These are phyloP conservation scores for Epistrophe eligans DNA, from an alignment of 2,888 invertebrate genomes.

Conservation along the genomic window DNA sequence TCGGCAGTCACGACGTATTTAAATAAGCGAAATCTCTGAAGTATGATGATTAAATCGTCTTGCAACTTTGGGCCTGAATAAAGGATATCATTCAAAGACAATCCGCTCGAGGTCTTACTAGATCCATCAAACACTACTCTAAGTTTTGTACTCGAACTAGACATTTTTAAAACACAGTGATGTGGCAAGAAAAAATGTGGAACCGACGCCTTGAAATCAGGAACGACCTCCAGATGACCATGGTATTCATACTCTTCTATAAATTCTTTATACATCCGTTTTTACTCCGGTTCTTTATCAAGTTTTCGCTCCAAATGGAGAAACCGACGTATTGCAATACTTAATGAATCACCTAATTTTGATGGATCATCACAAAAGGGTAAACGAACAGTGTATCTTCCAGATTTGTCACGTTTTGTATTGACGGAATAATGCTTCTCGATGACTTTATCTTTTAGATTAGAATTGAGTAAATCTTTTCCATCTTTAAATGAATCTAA, in stretches of 20 bases:
- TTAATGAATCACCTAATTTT: conserved; percentile 3
- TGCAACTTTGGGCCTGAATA: conserved; percentile 3
- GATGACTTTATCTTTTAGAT: neutral
- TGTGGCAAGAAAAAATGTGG: conserved; percentile 1
- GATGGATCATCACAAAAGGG: conserved; percentile 2
- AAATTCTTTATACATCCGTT: conserved; percentile 8
- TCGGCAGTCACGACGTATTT: neutral
- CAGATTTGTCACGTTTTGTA: conserved; percentile 1
- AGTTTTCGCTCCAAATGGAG: too few species aligned
- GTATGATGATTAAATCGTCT: conserved; percentile 6
- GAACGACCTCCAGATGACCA: neutral
- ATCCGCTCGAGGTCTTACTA: neutral
- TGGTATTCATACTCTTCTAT: neutral
- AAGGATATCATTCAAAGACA: conserved; percentile 7
- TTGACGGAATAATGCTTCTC: neutral
- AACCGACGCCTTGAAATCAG: neutral
- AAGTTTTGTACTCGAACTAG: neutral
- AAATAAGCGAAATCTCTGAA: conserved; percentile 3
- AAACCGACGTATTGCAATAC: too few species aligned
- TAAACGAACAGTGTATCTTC: conserved; percentile 5
- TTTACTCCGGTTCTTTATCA: neutral
- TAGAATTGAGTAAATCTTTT: neutral
- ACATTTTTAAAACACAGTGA: conserved; percentile 5
- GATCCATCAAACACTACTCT: neutral
- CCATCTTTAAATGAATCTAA: conserved; percentile 1